Evolutionary conservation across 1,140 invertebrate genomes (phyloP).

Genomic region (Drosophila jambulina): DNA sequence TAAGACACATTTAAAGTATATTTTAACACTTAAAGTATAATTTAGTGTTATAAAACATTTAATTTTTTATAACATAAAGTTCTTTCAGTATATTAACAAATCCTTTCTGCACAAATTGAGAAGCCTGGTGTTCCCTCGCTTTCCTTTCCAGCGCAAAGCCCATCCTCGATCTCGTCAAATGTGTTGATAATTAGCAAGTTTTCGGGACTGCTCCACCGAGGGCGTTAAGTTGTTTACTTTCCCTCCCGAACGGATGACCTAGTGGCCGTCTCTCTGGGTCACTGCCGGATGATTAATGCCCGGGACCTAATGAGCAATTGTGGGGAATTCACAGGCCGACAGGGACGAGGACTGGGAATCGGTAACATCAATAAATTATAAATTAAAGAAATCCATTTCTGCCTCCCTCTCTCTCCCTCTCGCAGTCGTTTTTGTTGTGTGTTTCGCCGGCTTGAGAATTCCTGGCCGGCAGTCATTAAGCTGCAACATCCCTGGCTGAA

Average conservation of each 20-base stretch:
- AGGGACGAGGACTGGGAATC: slow-evolving; percentile 33
- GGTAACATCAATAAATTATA: slow-evolving; percentile 83
- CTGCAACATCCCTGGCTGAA: slow-evolving; percentile 27
- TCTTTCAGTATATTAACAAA: slow-evolving; percentile 4
- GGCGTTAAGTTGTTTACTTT: slow-evolving; percentile 65
- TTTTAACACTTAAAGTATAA: neutral
- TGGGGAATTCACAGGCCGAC: slow-evolving; percentile 37
- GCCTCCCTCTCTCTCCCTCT: slow-evolving; percentile 9
- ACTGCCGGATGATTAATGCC: slow-evolving; percentile 72
- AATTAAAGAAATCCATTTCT: slow-evolving; percentile 82
- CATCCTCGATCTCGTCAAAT: slow-evolving; percentile 55
- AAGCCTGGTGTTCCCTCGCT: neutral
- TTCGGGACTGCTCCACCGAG: slow-evolving; percentile 22
- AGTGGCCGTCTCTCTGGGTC: slow-evolving; percentile 62
- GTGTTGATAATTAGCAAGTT: slow-evolving; percentile 77
- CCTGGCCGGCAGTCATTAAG: slow-evolving; percentile 76
- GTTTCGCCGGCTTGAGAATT: slow-evolving; percentile 64
- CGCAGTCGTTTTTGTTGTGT: slow-evolving; percentile 21
- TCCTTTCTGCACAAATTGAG: slow-evolving; percentile 2
- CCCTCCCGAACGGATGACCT: slow-evolving; percentile 46
- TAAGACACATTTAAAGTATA: neutral
- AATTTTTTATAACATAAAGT: neutral
- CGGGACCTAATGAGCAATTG: slow-evolving; percentile 76
- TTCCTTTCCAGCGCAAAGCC: slow-evolving; percentile 12
- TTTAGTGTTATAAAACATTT: neutral